Percentiles rank a stretch among this genome's conserved stretches.
Conservation (phyloP, 2,113 vertebrate genomes). For the Xenopus laevis region DNA sequence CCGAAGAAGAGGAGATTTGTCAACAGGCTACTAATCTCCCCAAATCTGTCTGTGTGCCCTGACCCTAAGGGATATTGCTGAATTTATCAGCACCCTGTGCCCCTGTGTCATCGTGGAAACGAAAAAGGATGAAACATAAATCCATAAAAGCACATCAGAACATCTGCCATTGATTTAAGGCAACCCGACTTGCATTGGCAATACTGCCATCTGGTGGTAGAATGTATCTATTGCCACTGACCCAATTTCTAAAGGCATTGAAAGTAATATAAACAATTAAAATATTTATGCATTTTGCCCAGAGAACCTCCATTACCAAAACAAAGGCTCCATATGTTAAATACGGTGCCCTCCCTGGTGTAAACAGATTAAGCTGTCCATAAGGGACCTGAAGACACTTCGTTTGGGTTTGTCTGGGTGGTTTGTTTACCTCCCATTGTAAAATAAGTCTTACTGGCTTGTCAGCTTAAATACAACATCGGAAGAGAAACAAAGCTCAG, state of each 20-base stretch:
- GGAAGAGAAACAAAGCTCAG: too few relatives aligned
- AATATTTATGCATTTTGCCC: neutral
- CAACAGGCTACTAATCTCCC: too few relatives aligned
- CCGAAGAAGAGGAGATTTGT: too few relatives aligned
- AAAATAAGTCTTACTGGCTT: too few relatives aligned
- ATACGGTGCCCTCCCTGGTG: neutral
- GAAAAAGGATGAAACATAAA: conserved; percentile 34
- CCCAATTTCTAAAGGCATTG: conserved; percentile 12
- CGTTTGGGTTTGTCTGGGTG: neutral
- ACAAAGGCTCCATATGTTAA: neutral
- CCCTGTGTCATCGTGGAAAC: conserved; percentile 33
- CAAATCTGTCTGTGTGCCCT: too few relatives aligned
- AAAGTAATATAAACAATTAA: neutral
- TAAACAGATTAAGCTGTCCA: neutral
- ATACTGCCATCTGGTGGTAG: conserved; percentile 23
- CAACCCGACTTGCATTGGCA: conserved; percentile 2
- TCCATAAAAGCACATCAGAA: conserved; percentile 38
- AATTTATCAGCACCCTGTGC: conserved; percentile 37
- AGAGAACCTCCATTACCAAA: neutral
- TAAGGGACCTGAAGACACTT: too few relatives aligned
- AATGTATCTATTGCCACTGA: conserved; percentile 3
- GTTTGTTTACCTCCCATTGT: too few relatives aligned
- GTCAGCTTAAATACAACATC: too few relatives aligned
- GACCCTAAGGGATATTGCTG: conserved; percentile 22
- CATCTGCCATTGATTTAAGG: conserved; percentile 31